These are phyloP conservation scores for Cepaea hortensis DNA, from an alignment of 2,888 invertebrate species.

Conservation along the genomic window DNA sequence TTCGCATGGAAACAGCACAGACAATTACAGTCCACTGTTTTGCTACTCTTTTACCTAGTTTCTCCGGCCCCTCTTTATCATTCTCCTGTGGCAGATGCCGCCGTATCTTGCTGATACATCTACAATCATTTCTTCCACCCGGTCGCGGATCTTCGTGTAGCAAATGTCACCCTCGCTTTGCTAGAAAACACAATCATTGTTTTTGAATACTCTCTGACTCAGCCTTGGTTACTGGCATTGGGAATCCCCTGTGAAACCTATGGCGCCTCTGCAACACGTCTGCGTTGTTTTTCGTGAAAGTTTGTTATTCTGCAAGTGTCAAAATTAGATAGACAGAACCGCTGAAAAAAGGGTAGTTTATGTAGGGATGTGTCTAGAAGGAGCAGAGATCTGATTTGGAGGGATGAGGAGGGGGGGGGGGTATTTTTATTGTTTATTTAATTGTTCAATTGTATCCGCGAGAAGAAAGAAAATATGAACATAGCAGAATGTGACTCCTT, in stretches of 20 bases:
- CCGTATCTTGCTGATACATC: neutral
- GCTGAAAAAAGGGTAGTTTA: neutral
- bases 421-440: too few species aligned
- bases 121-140: neutral
- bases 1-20: too few species aligned
- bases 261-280: neutral
- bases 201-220: conserved; percentile 11
- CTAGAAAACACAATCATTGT: conserved; percentile 24
- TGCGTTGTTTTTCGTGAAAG: neutral
- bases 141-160: conserved; percentile 1
- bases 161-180: conserved; percentile 27
- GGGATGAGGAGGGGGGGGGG: too few species aligned
- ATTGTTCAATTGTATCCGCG: too few species aligned
- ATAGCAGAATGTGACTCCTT: too few species aligned
- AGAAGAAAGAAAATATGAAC: too few species aligned
- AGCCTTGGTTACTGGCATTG: neutral
- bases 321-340: neutral
- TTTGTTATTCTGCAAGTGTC: conserved; percentile 29
- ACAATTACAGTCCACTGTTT: too few species aligned
- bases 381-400: too few species aligned
- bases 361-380: neutral
- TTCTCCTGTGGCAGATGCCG: neutral
- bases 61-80: neutral
- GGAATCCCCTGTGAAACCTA: neutral
- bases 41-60: neutral